phyloP scores from a whole-genome alignment of 1,140 invertebrate species.

The Conopomorpha cramerella region DNA sequence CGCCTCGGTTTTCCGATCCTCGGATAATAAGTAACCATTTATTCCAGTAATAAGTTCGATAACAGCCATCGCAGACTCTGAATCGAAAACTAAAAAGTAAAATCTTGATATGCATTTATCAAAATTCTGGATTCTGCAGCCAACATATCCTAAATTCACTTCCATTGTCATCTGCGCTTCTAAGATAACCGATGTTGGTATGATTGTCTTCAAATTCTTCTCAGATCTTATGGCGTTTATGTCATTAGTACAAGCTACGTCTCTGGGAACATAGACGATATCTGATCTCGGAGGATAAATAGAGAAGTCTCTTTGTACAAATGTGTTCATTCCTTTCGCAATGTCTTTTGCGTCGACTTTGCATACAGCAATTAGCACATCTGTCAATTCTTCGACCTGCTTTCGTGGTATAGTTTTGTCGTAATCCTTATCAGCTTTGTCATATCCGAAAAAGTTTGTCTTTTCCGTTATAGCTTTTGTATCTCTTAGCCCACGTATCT shows the following conservation, averaged over 20 bases:
- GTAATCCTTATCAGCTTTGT: slow-evolving; percentile 20
- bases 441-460: slow-evolving; percentile 20
- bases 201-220: no score
- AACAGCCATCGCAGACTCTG: slow-evolving; percentile 11
- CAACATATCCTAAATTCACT: no score
- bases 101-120: no score
- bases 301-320: slow-evolving; percentile 29
- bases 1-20: slow-evolving; percentile 9
- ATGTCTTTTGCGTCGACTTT: slow-evolving; percentile 29
- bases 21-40: slow-evolving; percentile 15
- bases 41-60: slow-evolving; percentile 20
- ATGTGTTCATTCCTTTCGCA: slow-evolving; percentile 20
- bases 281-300: slow-evolving; percentile 21
- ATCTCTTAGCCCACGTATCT: slow-evolving; percentile 25
- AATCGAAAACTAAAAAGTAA: slow-evolving; percentile 17
- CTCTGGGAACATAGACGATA: slow-evolving; percentile 10
- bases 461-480: slow-evolving; percentile 2
- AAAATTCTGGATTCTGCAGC: no score
- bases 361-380: slow-evolving; percentile 27
- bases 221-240: slow-evolving; percentile 24
- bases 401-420: slow-evolving; percentile 7
- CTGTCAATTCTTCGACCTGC: slow-evolving; percentile 10
- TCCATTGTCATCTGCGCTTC: no score
- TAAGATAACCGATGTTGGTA: no score
- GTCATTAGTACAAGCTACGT: slow-evolving; percentile 28